Conservation (phyloP, 2,797 vertebrate genomes). For the Columba guinea region DNA sequence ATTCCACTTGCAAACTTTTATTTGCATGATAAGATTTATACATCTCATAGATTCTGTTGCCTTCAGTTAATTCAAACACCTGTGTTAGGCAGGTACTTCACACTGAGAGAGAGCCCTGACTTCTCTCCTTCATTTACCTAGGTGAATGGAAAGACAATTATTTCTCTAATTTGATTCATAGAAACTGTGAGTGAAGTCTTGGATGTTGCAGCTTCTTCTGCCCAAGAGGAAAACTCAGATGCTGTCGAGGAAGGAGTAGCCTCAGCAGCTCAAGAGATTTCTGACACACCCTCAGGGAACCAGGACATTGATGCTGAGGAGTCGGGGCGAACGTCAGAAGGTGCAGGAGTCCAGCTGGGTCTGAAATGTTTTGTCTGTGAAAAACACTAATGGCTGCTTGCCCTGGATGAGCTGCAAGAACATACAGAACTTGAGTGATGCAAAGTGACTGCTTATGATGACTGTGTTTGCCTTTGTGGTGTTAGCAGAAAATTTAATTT, state of each 20-base stretch:
- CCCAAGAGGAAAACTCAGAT: not conserved
- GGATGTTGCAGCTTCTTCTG: constrained; percentile 37
- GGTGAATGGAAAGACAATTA: not conserved
- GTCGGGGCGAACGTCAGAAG: not conserved
- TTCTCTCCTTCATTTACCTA: not conserved
- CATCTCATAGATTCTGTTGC: not conserved
- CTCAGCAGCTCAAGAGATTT: constrained; percentile 26
- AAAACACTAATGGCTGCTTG: not conserved
- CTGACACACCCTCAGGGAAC: not conserved
- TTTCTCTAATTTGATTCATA: constrained; percentile 32
- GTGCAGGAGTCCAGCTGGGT: not conserved
- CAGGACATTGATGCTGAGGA: not conserved
- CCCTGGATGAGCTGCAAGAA: not conserved
- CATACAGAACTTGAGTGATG: not conserved
- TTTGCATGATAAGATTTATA: not conserved
- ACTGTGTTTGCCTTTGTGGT: not conserved
- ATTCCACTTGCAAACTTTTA: not conserved
- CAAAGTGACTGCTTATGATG: not conserved
- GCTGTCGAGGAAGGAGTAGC: constrained; percentile 6
- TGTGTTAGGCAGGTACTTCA: not conserved
- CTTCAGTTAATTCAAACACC: not conserved
- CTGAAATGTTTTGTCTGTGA: not conserved
- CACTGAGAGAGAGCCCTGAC: not conserved
- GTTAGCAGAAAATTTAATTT: not conserved
- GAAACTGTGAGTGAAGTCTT: constrained; percentile 15